phyloP scores from a whole-genome alignment of 2,888 invertebrate genomes.

The Camptogramma bilineatum region DNA sequence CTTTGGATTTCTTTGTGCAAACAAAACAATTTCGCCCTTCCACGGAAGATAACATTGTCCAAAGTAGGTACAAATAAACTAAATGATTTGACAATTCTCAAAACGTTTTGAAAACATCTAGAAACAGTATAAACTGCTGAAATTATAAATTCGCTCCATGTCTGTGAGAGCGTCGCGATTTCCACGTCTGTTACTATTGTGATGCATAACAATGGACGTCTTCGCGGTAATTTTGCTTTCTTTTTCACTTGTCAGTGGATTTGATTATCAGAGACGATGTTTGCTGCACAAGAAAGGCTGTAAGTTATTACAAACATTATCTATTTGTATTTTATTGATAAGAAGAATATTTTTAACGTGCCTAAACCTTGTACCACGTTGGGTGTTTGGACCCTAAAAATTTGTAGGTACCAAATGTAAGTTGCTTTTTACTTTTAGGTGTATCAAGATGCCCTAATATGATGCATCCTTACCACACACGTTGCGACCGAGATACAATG shows the following conservation, averaged over 20 bases:
- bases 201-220: conserved; percentile 54
- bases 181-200: conserved; percentile 36
- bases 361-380: conserved; percentile 6
- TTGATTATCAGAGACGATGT: conserved; percentile 54
- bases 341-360: too few species aligned
- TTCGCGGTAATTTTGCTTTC: conserved; percentile 52
- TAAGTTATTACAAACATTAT: conserved; percentile 36
- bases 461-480: conserved; percentile 72
- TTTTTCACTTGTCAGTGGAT: conserved; percentile 47
- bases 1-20: neutral
- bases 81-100: conserved; percentile 10
- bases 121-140: conserved; percentile 40
- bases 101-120: conserved; percentile 51
- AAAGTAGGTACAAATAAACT: neutral
- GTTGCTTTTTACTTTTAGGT: conserved; percentile 37
- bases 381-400: too few species aligned
- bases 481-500: conserved; percentile 64
- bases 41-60: neutral
- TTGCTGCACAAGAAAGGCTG: conserved; percentile 54
- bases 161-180: conserved; percentile 49
- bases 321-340: too few species aligned
- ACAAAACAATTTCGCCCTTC: neutral
- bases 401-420: neutral
- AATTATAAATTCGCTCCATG: conserved; percentile 44
- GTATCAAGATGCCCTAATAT: conserved; percentile 60